Percentiles rank a stretch among this genome's conserved stretches.
phyloP scores from a whole-genome alignment of 2,888 invertebrate species.

The Azorinus chamasolen region DNA sequence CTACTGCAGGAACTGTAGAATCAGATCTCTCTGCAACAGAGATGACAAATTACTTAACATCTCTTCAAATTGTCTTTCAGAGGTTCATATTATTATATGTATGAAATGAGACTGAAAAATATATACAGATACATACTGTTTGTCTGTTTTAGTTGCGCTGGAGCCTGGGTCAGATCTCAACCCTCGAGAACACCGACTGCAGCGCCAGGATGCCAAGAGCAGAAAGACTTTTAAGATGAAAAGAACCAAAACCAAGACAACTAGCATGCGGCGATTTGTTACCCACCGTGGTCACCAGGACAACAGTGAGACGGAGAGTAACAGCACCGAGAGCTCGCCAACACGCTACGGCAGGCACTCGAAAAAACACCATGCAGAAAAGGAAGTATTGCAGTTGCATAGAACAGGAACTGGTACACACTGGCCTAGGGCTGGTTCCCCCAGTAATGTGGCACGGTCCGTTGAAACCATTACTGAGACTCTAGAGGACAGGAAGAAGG shows the following conservation, averaged over 20 bases:
- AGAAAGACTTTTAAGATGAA: constrained; percentile 94
- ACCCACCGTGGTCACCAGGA: constrained; percentile 67
- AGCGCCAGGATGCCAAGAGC: constrained; percentile 97
- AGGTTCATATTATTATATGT: too few species aligned
- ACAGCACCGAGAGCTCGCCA: constrained; percentile 71
- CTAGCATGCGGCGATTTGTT: constrained; percentile 70
- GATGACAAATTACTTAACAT: too few species aligned
- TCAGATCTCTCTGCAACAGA: too few species aligned
- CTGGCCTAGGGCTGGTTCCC: constrained; percentile 45
- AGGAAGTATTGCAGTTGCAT: constrained; percentile 50
- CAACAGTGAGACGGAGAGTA: constrained; percentile 70
- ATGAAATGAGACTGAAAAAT: too few species aligned
- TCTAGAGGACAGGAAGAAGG: constrained; percentile 65
- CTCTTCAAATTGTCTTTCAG: too few species aligned
- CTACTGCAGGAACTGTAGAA: too few species aligned
- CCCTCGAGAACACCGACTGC: constrained; percentile 89
- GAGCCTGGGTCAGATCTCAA: constrained; percentile 64
- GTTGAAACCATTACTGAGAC: constrained; percentile 78
- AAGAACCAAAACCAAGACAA: constrained; percentile 79
- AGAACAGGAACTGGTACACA: constrained; percentile 51
- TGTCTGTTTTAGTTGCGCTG: too few species aligned
- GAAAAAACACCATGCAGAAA: constrained; percentile 34
- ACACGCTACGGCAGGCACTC: constrained; percentile 31
- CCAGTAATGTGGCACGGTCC: constrained; percentile 70
- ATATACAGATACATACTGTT: too few species aligned